These are phyloP conservation scores for Bombus confusus DNA, from an alignment of 1,140 invertebrate genomes.

Conservation along the genomic window DNA sequence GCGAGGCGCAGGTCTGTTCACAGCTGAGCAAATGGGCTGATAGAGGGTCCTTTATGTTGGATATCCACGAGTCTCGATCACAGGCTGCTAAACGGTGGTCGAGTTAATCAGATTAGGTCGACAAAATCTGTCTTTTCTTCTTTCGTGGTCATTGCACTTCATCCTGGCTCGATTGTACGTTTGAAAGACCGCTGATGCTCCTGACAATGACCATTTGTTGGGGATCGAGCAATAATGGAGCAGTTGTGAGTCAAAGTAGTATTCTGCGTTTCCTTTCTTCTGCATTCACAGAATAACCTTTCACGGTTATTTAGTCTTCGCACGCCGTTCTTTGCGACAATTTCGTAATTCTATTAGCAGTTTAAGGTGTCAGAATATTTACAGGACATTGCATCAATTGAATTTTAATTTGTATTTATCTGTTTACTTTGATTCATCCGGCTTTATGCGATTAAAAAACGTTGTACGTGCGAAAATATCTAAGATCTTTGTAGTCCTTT, in stretches of 20 bases:
- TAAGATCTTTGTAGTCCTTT: no score
- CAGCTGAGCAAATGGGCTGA: constrained; percentile 57
- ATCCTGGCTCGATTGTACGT: constrained; percentile 49
- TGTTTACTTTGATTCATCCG: neutral
- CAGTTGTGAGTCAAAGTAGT: constrained; percentile 17
- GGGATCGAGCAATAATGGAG: constrained; percentile 57
- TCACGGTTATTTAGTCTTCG: neutral
- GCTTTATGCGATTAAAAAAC: neutral
- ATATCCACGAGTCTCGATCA: constrained; percentile 51
- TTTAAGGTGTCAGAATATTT: neutral
- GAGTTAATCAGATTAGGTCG: constrained; percentile 72
- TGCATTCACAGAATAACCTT: neutral
- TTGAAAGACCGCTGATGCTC: constrained; percentile 43
- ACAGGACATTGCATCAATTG: neutral
- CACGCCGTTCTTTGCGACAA: neutral
- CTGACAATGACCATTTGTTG: constrained; percentile 63
- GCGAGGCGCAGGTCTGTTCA: neutral
- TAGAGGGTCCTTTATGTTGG: constrained; percentile 35
- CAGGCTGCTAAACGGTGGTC: constrained; percentile 62
- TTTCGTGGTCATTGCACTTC: constrained; percentile 29
- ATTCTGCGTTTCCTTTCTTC: neutral
- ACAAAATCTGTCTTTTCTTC: constrained; percentile 51
- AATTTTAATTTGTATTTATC: neutral
- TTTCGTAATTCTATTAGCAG: neutral
- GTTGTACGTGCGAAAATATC: neutral